phyloP scores from a whole-genome alignment of 2,888 invertebrate species.

The Drosophila quinaria region DNA sequence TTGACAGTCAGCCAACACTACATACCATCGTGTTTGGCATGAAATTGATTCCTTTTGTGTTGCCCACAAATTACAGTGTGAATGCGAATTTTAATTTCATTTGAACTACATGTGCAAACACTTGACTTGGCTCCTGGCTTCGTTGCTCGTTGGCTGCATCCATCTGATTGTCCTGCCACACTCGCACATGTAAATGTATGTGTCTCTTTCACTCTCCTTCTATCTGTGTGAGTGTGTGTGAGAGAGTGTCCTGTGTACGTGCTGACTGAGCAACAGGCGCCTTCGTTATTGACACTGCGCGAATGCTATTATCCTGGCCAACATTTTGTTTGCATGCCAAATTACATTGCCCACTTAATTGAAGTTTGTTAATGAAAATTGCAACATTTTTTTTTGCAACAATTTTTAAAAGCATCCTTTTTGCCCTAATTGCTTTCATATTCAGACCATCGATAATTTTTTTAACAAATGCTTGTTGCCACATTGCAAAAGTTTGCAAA shows the following conservation, averaged over 20 bases:
- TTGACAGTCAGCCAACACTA: constrained; percentile 26
- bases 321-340: constrained; percentile 77
- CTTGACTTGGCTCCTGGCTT: constrained; percentile 60
- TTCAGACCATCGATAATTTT: not conserved
- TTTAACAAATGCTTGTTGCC: not conserved
- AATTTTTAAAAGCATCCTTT: constrained; percentile 40
- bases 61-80: constrained; percentile 78
- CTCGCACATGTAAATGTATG: constrained; percentile 34
- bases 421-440: constrained; percentile 31
- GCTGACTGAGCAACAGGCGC: constrained; percentile 70
- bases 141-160: constrained; percentile 18
- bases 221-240: constrained; percentile 17
- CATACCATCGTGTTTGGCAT: constrained; percentile 51
- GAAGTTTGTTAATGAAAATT: constrained; percentile 79
- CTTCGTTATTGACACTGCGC: constrained; percentile 63
- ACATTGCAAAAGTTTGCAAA: constrained; percentile 17
- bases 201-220: not conserved
- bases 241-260: constrained; percentile 48
- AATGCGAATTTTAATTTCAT: constrained; percentile 82
- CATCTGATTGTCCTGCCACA: constrained; percentile 50
- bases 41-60: constrained; percentile 81
- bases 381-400: constrained; percentile 69
- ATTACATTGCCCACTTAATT: constrained; percentile 77
- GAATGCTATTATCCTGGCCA: constrained; percentile 72
- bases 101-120: constrained; percentile 82